Evolutionary conservation across 2,888 invertebrate species (phyloP).

Genomic region (Habrosyne pyritoides): DNA sequence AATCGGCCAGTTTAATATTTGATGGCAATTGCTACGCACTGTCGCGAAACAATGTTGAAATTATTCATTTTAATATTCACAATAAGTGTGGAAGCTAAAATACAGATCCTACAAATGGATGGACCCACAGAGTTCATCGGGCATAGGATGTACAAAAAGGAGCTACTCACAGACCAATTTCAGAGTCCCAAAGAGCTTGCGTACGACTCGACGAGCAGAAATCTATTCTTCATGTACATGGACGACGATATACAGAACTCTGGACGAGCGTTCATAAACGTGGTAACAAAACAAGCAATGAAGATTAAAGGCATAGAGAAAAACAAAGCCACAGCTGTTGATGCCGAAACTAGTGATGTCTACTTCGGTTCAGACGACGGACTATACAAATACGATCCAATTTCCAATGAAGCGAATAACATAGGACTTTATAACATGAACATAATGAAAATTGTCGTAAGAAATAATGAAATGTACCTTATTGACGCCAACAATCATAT

Average conservation of each 20-base stretch:
- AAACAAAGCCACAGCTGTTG: conserved; percentile 71
- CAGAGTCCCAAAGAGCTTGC: conserved; percentile 64
- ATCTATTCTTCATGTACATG: conserved; percentile 75
- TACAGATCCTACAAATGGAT: conserved; percentile 56
- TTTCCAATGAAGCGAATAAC: conserved; percentile 53
- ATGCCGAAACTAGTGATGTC: conserved; percentile 63
- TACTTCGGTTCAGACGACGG: conserved; percentile 75
- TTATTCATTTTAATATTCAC: conserved; percentile 28
- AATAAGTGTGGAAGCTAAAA: conserved; percentile 50
- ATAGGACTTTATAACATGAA: conserved; percentile 72
- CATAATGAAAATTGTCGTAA: conserved; percentile 65
- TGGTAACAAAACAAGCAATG: conserved; percentile 56
- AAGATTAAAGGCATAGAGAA: conserved; percentile 64
- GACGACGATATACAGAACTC: conserved; percentile 67
- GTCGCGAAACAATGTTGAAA: conserved; percentile 38
- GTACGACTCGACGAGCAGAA: conserved; percentile 70
- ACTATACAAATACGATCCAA: conserved; percentile 65
- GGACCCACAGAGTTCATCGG: conserved; percentile 63
- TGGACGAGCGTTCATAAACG: conserved; percentile 64
- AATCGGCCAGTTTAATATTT: conserved; percentile 47
- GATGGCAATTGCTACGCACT: conserved; percentile 41
- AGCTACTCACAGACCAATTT: conserved; percentile 58
- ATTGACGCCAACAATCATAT: conserved; percentile 71
- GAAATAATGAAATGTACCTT: conserved; percentile 68
- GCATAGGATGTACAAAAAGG: conserved; percentile 61